phyloP scores from a whole-genome alignment of 2,113 vertebrate species.

The Cynopterus brachyotis region DNA sequence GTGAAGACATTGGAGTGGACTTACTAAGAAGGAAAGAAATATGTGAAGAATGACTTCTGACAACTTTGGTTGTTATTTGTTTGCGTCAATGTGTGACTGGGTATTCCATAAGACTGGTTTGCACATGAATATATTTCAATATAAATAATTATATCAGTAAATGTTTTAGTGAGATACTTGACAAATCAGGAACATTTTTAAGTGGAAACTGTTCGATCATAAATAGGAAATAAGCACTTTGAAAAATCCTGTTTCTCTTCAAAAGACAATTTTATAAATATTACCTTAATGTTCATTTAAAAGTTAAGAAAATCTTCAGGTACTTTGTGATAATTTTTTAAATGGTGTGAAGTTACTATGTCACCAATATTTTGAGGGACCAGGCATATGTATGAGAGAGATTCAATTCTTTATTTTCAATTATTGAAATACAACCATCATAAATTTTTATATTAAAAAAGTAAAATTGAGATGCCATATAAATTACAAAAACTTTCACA shows the following conservation, averaged over 20 bases:
- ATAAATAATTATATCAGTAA: not conserved
- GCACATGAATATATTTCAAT: not conserved
- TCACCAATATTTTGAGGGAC: not conserved
- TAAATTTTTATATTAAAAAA: not conserved
- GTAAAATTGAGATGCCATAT: not conserved
- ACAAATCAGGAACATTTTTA: not conserved
- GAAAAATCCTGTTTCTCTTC: not conserved
- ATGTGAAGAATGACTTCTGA: not conserved
- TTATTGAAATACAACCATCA: not conserved
- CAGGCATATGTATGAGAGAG: not conserved
- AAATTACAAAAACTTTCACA: not conserved
- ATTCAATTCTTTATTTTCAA: not conserved
- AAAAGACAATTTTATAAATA: not conserved
- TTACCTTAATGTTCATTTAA: not conserved
- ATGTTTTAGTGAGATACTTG: not conserved
- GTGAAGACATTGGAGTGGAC: not conserved
- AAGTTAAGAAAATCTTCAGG: not conserved
- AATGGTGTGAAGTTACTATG: not conserved
- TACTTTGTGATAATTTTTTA: not conserved
- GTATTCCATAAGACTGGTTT: not conserved
- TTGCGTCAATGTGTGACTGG: not conserved
- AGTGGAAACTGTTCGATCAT: not conserved
- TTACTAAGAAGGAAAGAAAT: not conserved
- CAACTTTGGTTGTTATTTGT: not conserved
- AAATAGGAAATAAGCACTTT: not conserved